Base-by-base conservation (phyloP, 2,797 vertebrate genomes). In the Lagorchestes hirsutus region DNA sequence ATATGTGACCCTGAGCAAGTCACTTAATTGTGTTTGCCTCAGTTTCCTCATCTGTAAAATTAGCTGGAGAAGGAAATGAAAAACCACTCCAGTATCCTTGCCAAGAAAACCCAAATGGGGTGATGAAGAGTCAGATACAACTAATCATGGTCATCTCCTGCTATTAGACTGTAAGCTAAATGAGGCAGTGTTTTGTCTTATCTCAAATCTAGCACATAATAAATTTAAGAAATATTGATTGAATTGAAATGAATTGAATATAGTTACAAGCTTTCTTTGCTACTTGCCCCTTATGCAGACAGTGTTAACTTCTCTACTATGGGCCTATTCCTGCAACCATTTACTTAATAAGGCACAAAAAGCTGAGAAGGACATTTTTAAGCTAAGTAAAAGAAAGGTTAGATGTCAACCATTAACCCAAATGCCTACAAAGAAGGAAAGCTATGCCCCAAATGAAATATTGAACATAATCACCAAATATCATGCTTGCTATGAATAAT, bases 251-350 rank as follows among this genome's bases (percentile, higher is more conserved):
- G n/a, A 50, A 87, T 55, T 91, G 29, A n/a, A 93, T 8, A 55
- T 90, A 62, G 82, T 93, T 62, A 91, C 96, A 4, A 13, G 34
- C 55, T 96, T 92, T 82, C 27, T 93, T 93, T 96, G 93, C 93
- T 74, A 94, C 31, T 29, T 95, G 92, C 54, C 55, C 91, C 92
- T 97, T 93, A 96, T 28, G 93, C 62, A 55, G 55, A 46, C 1
- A 54, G 90, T 6, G 40, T 4, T 93, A 46, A 92, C 22, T n/a
- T 94, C 31, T 95, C 13, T 10, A 87, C 40, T 46, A 46, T 46
- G 40, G 40, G 13, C 12, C n/a, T 82, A 46, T 82, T 82, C 3
- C 74, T 46, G 2, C 18, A 40, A 82, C 74, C 27, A 46, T 82
- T 82, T 82, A 40, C n/a, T 82, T 82, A 82, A 82, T 46, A 82